A percentile compares a stretch with the other conserved stretches of the same genome.
Evolutionary conservation across 1,140 invertebrate genomes (phyloP).

Genomic region (Acyrthosiphon pisum): DNA sequence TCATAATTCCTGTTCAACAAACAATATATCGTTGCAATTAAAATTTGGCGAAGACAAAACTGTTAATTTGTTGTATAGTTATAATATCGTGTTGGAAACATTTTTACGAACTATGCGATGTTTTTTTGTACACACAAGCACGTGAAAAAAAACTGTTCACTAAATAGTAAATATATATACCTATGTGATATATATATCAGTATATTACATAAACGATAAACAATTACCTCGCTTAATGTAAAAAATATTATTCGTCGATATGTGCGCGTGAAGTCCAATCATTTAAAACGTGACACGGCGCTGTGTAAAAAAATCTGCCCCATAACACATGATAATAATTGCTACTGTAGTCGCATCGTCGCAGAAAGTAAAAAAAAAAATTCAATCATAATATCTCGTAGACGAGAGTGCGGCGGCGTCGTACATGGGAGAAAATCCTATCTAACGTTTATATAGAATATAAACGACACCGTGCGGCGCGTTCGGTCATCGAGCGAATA

Average conservation of each 20-base stretch:
- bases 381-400: not conserved
- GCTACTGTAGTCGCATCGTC: no score
- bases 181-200: not conserved
- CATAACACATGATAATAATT: not conserved
- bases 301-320: not conserved
- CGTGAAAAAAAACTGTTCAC: not conserved
- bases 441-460: not conserved
- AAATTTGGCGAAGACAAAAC: not conserved
- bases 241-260: constrained; percentile 4
- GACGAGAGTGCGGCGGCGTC: not conserved
- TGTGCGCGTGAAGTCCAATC: not conserved
- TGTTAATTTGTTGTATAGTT: not conserved
- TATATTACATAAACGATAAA: not conserved
- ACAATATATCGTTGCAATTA: constrained; percentile 56
- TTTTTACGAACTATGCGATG: not conserved
- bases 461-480: not conserved
- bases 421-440: constrained; percentile 9
- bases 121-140: not conserved
- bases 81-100: not conserved
- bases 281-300: not conserved
- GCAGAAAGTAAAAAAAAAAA: constrained; percentile 9
- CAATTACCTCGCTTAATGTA: constrained; percentile 26
- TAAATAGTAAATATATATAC: not conserved
- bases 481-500: constrained; percentile 41
- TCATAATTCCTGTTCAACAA: constrained; percentile 88